Conservation (phyloP, 2,888 invertebrate genomes). For the Caenorhabditis parvicauda region DNA sequence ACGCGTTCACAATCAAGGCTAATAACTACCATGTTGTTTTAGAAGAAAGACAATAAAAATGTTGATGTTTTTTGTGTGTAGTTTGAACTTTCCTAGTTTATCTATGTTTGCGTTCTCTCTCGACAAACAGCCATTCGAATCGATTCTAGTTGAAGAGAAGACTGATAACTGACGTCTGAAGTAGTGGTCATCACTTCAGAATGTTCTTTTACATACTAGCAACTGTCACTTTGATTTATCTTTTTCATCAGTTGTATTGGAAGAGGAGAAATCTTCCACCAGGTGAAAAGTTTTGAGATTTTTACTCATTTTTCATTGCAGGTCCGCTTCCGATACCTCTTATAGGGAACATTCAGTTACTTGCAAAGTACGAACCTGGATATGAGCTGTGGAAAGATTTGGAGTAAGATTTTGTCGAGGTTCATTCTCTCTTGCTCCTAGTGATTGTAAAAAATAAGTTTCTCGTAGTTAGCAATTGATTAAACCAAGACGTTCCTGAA, state of each 20-base stretch:
- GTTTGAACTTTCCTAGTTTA: no score
- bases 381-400: constrained; percentile 4
- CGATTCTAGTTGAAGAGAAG: no score
- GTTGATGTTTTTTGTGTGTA: no score
- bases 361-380: background rate
- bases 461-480: no score
- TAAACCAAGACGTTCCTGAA: no score
- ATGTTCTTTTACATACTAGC: no score
- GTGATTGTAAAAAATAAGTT: no score
- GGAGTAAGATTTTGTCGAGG: background rate
- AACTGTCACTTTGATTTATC: background rate
- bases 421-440: background rate
- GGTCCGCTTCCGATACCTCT: constrained; percentile 11
- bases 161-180: no score
- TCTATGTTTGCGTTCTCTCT: no score
- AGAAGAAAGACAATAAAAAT: constrained; percentile 3
- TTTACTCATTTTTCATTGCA: background rate
- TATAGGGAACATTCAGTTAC: constrained; percentile 1
- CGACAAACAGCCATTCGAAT: no score
- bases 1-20: constrained; percentile 8
- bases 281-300: background rate
- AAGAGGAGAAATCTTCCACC: constrained; percentile 15
- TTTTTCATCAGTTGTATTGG: constrained; percentile 14
- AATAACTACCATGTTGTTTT: constrained; percentile 2
- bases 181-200: no score